phyloP scores from a whole-genome alignment of 1,140 invertebrate species.

The Euglossa dilemma region DNA sequence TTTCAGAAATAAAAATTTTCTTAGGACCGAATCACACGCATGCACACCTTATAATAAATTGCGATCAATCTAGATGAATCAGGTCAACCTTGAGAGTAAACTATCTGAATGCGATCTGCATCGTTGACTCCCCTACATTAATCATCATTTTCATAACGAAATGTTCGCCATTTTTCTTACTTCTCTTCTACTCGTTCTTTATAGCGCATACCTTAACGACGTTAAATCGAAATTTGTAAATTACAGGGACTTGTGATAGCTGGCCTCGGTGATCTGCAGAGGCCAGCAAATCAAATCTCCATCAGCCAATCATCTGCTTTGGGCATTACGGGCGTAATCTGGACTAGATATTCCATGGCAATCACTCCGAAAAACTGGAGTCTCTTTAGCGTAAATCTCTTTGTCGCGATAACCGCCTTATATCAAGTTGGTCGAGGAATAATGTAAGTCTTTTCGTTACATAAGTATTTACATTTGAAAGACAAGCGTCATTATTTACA shows the following conservation, averaged over 20 bases:
- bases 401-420: slow-evolving; percentile 92
- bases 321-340: slow-evolving; percentile 89
- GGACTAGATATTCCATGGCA: slow-evolving; percentile 95
- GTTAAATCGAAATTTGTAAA: slow-evolving; percentile 8
- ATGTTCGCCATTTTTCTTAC: background rate
- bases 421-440: slow-evolving; percentile 90
- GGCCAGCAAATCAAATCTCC: slow-evolving; percentile 96
- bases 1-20: background rate
- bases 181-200: background rate
- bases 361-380: slow-evolving; percentile 97
- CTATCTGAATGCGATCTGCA: background rate
- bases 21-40: too few relatives aligned
- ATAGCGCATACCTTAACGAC: too few relatives aligned
- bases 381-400: slow-evolving; percentile 96
- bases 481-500: background rate
- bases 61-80: slow-evolving; percentile 19
- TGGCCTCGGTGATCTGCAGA: slow-evolving; percentile 94
- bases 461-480: background rate
- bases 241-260: slow-evolving; percentile 93
- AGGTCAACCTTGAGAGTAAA: slow-evolving; percentile 31
- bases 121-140: background rate
- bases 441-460: slow-evolving; percentile 76
- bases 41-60: background rate
- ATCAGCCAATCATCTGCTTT: slow-evolving; percentile 92
- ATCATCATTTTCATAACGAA: background rate